phyloP scores from a whole-genome alignment of 2,888 invertebrate species.

The Xestoiulus laeticollis region DNA sequence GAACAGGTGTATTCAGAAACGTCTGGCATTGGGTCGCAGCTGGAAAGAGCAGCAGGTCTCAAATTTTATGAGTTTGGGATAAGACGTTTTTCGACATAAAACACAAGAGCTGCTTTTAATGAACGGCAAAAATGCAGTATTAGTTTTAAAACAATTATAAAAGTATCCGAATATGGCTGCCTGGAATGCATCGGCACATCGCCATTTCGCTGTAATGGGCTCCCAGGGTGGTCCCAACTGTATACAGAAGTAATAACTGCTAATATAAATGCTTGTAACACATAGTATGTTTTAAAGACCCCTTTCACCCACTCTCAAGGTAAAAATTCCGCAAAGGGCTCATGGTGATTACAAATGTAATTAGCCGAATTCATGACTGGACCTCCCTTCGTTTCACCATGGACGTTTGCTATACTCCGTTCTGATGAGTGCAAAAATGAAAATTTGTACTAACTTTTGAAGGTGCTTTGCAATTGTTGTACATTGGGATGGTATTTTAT shows the following conservation, averaged over 20 bases:
- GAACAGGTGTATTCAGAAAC: not conserved
- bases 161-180: not conserved
- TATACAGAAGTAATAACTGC: not conserved
- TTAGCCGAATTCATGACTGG: not conserved
- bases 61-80: not conserved
- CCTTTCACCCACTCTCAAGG: not conserved
- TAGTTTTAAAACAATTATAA: not conserved
- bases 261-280: not conserved
- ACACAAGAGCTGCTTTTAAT: not conserved
- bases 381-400: not conserved
- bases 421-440: no score
- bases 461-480: no score
- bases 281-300: not conserved
- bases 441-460: no score
- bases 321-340: not conserved
- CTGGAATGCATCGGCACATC: not conserved
- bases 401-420: no score
- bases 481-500: no score
- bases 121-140: not conserved
- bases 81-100: not conserved
- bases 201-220: not conserved
- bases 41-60: not conserved
- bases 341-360: not conserved
- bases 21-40: not conserved
- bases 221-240: not conserved